These are phyloP conservation scores for Centropus unirufus DNA, from an alignment of 2,113 vertebrate species.

Conservation along the genomic window DNA sequence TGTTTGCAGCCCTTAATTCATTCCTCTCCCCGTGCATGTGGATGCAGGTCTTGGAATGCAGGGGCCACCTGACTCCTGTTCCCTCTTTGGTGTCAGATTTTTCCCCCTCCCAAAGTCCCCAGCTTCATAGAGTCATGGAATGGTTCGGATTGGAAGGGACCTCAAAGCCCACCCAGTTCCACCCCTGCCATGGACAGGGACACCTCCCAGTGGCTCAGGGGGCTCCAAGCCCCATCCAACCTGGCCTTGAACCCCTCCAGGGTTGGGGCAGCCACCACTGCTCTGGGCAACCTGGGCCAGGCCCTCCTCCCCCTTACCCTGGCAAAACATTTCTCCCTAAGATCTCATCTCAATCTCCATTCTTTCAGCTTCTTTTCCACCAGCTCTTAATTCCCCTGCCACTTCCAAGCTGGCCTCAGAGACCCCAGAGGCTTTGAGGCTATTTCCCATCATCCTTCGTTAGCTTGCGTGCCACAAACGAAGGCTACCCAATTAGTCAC, in stretches of 20 bases:
- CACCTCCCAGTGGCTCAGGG: no score
- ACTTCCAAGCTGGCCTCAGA: background rate
- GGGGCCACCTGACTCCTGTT: background rate
- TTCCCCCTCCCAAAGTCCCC: fast-evolving
- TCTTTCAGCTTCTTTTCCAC: background rate
- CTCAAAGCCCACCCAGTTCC: no score
- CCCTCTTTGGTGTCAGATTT: fast-evolving
- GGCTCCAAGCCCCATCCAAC: no score
- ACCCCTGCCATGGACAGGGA: no score
- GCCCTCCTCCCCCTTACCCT: no score
- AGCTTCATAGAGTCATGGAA: no score
- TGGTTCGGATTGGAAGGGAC: no score
- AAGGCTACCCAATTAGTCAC: background rate
- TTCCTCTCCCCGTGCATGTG: fast-evolving
- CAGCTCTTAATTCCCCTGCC: background rate
- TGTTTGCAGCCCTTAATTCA: fast-evolving
- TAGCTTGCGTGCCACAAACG: fast-evolving
- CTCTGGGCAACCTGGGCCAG: no score
- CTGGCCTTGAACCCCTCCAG: no score
- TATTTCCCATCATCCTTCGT: background rate
- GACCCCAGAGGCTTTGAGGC: background rate
- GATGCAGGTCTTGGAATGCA: fast-evolving
- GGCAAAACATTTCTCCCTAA: no score
- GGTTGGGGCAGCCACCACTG: no score
- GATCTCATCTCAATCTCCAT: no score